Base-by-base conservation (phyloP, 2,888 invertebrate species). In the Drosophila fungiperda region DNA sequence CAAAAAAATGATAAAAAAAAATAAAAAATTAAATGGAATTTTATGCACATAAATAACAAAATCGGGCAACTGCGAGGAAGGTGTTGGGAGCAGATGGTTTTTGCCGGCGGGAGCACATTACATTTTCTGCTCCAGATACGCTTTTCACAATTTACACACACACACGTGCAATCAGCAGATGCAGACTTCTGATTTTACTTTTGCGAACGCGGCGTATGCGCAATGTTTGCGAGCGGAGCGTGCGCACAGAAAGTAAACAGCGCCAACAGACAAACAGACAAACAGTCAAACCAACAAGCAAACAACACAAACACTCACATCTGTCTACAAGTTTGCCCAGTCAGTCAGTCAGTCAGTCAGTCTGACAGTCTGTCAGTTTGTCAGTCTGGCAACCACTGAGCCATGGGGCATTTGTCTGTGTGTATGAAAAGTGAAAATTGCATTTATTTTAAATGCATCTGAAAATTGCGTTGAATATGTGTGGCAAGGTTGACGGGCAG, bases 81-180 rank as follows among this genome's bases (percentile, higher is more conserved):
- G 8, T 45, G 23, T 23, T 8, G 45, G 55, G 33, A 17, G 58
- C 50, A 59, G 38, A 36, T 48, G 26, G 9, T 36, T 33, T 36
- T 58, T 52, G 42, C 55, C 52, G 62, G 52, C 69, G 62, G 49
- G 55, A 50, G 63, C 73, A 86, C 84, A 85, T 88, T 84, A 82
- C 75, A 89, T 86, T 86, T 86, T 86, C 82, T 89, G 86, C 86
- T 89, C 86, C 78, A 86, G 80, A 89, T 89, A 86, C 86, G 86
- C 82, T 86, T 89, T 89, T 87, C 89, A 89, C 87, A 84, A 89
- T 84, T 89, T 85, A 65, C 59, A 75, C 77, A 78, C 72, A 82
- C 58, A 59, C 54, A 66, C 26, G 65, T 52, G 60, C 59, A 59
- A 49, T 29, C 48, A 63, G 61, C 62, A 68, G 67, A 75, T 70